These are phyloP conservation scores for Monoplex corrugatus DNA, from an alignment of 2,888 invertebrate genomes.

Conservation along the genomic window DNA sequence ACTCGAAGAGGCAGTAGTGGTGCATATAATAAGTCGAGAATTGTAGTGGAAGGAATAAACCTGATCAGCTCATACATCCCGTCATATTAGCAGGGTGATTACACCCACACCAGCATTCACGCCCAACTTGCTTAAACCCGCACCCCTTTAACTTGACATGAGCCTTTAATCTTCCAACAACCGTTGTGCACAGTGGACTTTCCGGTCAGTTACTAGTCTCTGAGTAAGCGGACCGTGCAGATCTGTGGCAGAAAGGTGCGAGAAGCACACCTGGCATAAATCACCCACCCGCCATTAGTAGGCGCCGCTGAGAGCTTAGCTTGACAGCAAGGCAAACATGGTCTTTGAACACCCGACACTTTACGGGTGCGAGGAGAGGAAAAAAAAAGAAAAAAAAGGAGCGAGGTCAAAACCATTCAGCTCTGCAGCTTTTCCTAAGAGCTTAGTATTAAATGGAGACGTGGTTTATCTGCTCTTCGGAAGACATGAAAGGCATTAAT, in stretches of 20 bases:
- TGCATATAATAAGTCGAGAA: too few relatives aligned
- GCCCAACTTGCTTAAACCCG: too few relatives aligned
- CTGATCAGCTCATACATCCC: too few relatives aligned
- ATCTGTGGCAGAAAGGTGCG: slow-evolving; percentile 29
- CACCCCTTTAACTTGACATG: too few relatives aligned
- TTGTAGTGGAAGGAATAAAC: too few relatives aligned
- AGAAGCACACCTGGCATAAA: slow-evolving; percentile 46
- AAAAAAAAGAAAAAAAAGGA: neutral
- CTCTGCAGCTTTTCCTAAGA: neutral
- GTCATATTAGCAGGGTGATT: too few relatives aligned
- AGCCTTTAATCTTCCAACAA: too few relatives aligned
- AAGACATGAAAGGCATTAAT: neutral
- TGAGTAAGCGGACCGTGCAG: too few relatives aligned
- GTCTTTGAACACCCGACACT: slow-evolving; percentile 32
- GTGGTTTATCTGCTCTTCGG: slow-evolving; percentile 2
- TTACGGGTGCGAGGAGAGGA: neutral
- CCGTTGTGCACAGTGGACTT: too few relatives aligned
- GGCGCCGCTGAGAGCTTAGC: slow-evolving; percentile 40
- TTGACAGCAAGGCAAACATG: slow-evolving; percentile 47
- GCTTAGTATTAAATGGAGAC: neutral
- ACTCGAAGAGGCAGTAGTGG: too few relatives aligned
- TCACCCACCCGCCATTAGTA: slow-evolving; percentile 22
- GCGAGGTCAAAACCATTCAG: slow-evolving; percentile 23
- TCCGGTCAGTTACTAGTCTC: too few relatives aligned
- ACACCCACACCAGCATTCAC: too few relatives aligned